A percentile compares a stretch with the other conserved stretches of the same genome.
Evolutionary conservation across 2,113 vertebrate genomes (phyloP).

Genomic region (Tylochromis polylepis): DNA sequence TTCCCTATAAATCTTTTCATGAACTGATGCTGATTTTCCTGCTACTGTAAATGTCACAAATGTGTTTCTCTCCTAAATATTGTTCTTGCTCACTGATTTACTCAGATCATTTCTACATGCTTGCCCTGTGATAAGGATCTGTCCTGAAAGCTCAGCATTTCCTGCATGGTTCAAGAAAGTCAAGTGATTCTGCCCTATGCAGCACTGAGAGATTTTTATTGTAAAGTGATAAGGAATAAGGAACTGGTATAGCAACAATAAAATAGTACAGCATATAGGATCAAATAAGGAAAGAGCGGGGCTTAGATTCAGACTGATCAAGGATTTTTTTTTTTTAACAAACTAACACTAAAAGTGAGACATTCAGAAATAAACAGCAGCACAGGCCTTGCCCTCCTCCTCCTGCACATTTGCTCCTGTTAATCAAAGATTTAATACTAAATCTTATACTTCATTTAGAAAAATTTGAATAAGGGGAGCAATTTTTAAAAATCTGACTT

Average conservation of each 20-base stretch:
- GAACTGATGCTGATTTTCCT: not conserved
- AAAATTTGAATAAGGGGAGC: not conserved
- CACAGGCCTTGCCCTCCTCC: not conserved
- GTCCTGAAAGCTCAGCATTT: not conserved
- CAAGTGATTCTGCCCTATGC: not conserved
- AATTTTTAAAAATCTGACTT: not conserved
- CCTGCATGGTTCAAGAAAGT: not conserved
- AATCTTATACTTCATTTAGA: not conserved
- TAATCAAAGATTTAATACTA: not conserved
- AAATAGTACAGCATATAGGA: not conserved
- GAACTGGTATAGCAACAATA: not conserved
- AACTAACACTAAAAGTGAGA: not conserved
- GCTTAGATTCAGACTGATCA: not conserved
- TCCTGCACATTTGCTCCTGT: not conserved
- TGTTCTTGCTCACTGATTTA: not conserved
- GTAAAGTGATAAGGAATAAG: not conserved
- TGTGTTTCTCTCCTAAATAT: not conserved
- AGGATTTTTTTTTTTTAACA: rapidly evolving
- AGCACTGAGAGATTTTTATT: not conserved
- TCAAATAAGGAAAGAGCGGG: not conserved
- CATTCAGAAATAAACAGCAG: not conserved
- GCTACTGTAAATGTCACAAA: not conserved
- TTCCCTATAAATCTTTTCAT: not conserved
- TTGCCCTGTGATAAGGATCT: not conserved
- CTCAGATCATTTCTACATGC: not conserved